Percentiles rank a stretch among this genome's conserved stretches.
Conservation (phyloP, 2,113 vertebrate genomes). For the Uria lomvia region DNA sequence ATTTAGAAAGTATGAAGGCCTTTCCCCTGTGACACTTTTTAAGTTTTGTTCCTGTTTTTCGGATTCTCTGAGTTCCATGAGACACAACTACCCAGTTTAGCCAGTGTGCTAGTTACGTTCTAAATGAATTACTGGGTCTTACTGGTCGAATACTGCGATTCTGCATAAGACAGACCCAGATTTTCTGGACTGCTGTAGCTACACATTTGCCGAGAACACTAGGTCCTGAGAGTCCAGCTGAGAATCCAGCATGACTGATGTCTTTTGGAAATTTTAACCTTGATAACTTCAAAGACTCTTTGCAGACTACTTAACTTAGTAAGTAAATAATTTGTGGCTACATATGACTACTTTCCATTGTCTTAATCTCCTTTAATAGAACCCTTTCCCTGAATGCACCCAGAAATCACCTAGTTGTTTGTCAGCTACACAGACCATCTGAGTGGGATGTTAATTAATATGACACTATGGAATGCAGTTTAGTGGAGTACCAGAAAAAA, state of each 20-base stretch:
- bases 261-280: not conserved
- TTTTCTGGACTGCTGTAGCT: not conserved
- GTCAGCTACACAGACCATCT: not conserved
- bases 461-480: constrained; percentile 33
- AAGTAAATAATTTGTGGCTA: not conserved
- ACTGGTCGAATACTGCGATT: not conserved
- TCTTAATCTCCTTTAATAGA: not conserved
- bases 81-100: not conserved
- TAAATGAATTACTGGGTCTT: not conserved
- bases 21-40: not conserved
- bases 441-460: constrained; percentile 7
- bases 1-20: not conserved
- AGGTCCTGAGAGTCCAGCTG: not conserved
- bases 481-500: constrained; percentile 49
- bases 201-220: not conserved
- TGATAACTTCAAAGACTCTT: not conserved
- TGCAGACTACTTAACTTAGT: not conserved
- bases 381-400: not conserved
- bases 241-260: not conserved
- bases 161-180: not conserved
- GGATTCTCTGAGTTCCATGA: not conserved
- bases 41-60: not conserved
- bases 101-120: not conserved
- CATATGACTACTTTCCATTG: not conserved
- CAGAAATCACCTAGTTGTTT: not conserved